phyloP scores from a whole-genome alignment of 2,113 vertebrate species.

The Colaptes auratus region DNA sequence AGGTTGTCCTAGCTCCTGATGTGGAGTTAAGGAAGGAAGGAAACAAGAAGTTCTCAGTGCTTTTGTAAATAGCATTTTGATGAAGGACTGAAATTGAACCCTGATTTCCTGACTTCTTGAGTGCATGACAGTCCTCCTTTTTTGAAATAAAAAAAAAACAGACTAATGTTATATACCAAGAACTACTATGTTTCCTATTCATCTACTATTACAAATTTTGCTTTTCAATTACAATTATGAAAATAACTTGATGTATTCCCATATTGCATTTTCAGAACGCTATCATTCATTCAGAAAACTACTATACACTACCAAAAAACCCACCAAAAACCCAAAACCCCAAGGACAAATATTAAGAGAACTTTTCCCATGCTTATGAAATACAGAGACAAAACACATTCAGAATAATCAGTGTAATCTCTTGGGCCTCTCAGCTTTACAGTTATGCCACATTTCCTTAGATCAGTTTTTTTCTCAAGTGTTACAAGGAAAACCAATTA shows the following conservation, averaged over 20 bases:
- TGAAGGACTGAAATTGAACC: background rate
- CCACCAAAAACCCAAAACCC: accelerated
- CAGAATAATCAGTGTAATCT: background rate
- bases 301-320: background rate
- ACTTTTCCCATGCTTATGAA: background rate
- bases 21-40: background rate
- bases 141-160: background rate
- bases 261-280: background rate
- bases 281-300: background rate
- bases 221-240: background rate
- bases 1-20: background rate
- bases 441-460: background rate
- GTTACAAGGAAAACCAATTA: constrained; percentile 33
- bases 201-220: background rate
- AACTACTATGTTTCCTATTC: background rate
- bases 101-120: background rate
- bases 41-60: background rate
- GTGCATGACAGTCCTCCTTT: background rate
- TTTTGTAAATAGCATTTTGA: background rate
- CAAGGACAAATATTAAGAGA: background rate
- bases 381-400: background rate
- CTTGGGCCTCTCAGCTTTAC: background rate
- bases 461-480: background rate
- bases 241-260: background rate
- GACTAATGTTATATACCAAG: background rate